Evolutionary conservation across 2,113 vertebrate species (phyloP), one percentile per base, ranked within the genome.

Genomic region (Perccottus glenii): DNA sequence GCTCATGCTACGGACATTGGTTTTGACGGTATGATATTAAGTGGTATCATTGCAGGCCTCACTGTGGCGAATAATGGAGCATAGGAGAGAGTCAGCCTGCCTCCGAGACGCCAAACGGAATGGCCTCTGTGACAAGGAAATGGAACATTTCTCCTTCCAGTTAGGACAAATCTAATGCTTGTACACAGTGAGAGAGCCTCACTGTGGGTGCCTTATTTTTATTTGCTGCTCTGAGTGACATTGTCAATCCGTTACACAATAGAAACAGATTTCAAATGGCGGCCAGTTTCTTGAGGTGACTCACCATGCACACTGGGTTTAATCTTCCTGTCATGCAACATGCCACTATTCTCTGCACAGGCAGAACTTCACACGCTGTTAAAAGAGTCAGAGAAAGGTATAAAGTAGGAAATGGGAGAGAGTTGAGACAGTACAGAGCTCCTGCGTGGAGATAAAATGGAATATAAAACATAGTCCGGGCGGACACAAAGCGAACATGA

Each of bases 381-480:
- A 70, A 75, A 84, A 65, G 48, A 63, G 60, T 60, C 33, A 46
- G 49, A 46, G 47, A 45, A 32, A 45, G 61, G 58, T 49, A 46
- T 32, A 74, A 73, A 27, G 51, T 16, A 49, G 16, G 46, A 77
- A 73, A 69, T 6, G 62, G 69, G 73, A 68, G 65, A 35, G 70
- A 55, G 52, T 40, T 9, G 51, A 73, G 64, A 64, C 66, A 73
- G 70, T 82, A 67, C 76, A 77, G 61, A 52, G 63, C 58, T 75
- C 80, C 67, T 70, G 79, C 60, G 63, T 73, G 56, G 59, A 88
- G 88, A 90, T 91, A 81, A 93, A 91, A 91, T 85, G 61, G 89
- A 92, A 90, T 91, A 83, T 87, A 89, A 91, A 88, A 78, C 70
- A 83, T 47, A 85, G 86, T 84, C 82, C 67, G 88, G 75, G 76